Base-by-base conservation (phyloP, 2,888 invertebrate species). In the Catonia carolina region DNA sequence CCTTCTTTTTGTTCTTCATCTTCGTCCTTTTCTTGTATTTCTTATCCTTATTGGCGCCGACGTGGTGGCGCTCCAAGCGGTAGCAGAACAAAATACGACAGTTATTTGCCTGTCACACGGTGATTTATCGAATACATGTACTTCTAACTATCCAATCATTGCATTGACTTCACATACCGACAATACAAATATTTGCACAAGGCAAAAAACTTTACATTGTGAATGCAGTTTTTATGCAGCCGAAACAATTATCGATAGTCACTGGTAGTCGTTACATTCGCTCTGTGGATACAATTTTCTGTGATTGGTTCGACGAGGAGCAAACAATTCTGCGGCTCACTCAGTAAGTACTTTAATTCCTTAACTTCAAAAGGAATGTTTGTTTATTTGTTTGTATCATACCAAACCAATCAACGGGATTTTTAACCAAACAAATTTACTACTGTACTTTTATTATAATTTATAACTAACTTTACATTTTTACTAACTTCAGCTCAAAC, bases 51-150 rank as follows among this genome's bases (percentile, higher is more conserved):
- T 41, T n/a, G 41, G 22, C 45, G 45, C 23, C 45, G 45, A 14
- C 45, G 45, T 5, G 27, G 23, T 27, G 22, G 37, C 37, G 17
- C n/a, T 37, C 17, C 37, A 17, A 5, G 14, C 12, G 12, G 45
- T 14, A 45, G 27, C 22, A 45, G 22, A 14, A 48, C 27, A 14
- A 48, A 31, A 1, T 41, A 27, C 39, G 37, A 51, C 51, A 36
- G 37, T 37, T 17, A 52, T 52, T 52, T 41, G 37, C 36, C 52
- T 52, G 52, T 41, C 52, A 52, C 52, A 17, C 23, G 18, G 39
- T 52, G 52, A 52, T 52, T 52, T 52, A 52, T 52, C 37, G 39
- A 14, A 23, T 27, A n/a, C 39, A 18, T 15, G 20, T 27, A 15
- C 52, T 7, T 37, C 17, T 14, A 37, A 7, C 41, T 23, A 31